Evolutionary conservation across 2,888 invertebrate species (phyloP), one percentile per base, ranked within the genome.

Genomic region (Sussaba pulchella): DNA sequence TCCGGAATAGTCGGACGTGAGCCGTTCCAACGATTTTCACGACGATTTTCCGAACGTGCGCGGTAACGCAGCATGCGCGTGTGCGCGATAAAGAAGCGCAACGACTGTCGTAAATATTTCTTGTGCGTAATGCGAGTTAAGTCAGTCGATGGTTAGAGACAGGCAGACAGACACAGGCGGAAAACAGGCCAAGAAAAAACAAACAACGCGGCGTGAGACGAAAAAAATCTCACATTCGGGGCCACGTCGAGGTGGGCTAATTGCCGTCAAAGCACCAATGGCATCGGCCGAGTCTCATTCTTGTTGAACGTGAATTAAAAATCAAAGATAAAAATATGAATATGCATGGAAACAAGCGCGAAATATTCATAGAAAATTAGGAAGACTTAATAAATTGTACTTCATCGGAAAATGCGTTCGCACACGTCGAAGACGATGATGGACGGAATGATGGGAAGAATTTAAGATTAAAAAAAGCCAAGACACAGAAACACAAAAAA

Each of bases 91-190:
- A 59, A 50, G 54, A 73, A 74, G 31, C 39, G 26, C 67, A 41
- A 52, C 64, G 31, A 26, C n/a, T 24, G 39, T 64, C 59, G 59
- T 61, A 52, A 75, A 75, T 54, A 73, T 73, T 69, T 59, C 36
- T 67, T 69, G 76, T 80, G 76, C 67, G 67, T 80, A 67, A 17
- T 5, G 67, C 82, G 81, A 75, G 72, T 69, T 82, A 72, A 85
- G 83, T 84, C 83, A 85, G 82, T 87, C 83, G 70, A 75, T 80
- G 76, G 75, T 85, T 85, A 85, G 84, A 86, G 84, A 84, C 78
- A 83, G 74, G 82, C 78, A 85, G 69, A 83, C 72, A 76, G 76
- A 76, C 80, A 81, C 52, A 70, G 50, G 61, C 45, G 66, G 31
- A 57, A 57, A 67, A 69, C 67, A 72, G 71, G 63, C 41, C 4